Percentiles rank a stretch among this genome's conserved stretches.
Conservation (phyloP, 2,797 vertebrate genomes). For the Chrysocyon brachyurus region DNA sequence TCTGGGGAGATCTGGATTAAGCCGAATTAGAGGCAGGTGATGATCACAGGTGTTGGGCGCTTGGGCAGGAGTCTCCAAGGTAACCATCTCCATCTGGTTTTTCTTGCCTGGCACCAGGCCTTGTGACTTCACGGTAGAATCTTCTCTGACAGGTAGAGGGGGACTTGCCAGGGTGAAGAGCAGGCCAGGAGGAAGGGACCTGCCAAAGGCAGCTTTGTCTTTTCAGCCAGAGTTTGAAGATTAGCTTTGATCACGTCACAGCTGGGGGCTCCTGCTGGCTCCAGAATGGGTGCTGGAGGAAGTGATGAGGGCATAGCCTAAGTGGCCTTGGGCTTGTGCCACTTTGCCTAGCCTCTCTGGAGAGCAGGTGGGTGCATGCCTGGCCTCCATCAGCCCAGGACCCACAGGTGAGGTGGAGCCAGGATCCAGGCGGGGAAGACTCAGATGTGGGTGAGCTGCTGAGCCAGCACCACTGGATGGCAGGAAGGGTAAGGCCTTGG, state of each 20-base stretch:
- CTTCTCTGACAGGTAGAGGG: slow-evolving; percentile 10
- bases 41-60: slow-evolving; percentile 25
- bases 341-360: background rate
- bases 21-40: slow-evolving; percentile 66
- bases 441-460: background rate
- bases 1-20: slow-evolving; percentile 15
- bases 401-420: background rate
- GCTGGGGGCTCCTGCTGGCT: background rate
- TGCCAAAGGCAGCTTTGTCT: background rate
- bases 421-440: background rate
- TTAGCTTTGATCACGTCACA: background rate
- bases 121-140: slow-evolving; percentile 79
- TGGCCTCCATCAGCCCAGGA: background rate
- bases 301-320: fast-evolving
- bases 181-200: background rate
- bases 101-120: slow-evolving; percentile 56
- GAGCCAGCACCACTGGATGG: background rate
- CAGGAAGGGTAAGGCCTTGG: slow-evolving; percentile 31
- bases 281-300: fast-evolving
- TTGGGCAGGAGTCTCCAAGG: slow-evolving; percentile 67
- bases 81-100: slow-evolving; percentile 51
- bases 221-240: background rate
- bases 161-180: background rate
- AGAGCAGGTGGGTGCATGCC: background rate
- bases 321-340: fast-evolving